Evolutionary conservation across 2,888 invertebrate genomes (phyloP).

Genomic region (Pteria penguin): DNA sequence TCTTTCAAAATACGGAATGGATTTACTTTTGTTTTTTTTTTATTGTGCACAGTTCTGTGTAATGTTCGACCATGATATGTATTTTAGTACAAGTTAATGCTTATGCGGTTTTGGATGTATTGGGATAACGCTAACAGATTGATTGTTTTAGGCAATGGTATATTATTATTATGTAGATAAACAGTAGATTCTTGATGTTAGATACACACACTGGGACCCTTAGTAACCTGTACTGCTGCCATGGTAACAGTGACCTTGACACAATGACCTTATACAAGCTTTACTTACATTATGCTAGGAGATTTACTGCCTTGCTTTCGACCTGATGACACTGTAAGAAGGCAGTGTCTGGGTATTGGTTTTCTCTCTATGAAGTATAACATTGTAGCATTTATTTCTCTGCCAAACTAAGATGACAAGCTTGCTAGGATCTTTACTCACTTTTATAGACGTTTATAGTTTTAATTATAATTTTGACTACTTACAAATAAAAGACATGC

Average conservation of each 20-base stretch:
- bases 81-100: no score
- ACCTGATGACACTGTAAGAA: neutral
- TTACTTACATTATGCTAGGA: neutral
- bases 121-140: neutral
- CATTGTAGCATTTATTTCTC: neutral
- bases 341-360: no score
- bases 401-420: neutral
- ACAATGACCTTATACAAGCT: neutral
- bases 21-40: no score
- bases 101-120: no score
- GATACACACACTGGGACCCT: constrained; percentile 10
- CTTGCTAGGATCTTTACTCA: neutral
- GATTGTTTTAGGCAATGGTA: neutral
- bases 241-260: neutral
- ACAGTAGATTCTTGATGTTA: neutral
- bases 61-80: no score
- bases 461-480: no score
- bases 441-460: neutral
- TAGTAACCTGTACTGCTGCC: neutral
- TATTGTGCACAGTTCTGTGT: no score
- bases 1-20: no score
- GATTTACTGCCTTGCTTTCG: neutral
- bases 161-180: neutral
- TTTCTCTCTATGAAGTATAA: neutral
- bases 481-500: no score